Percentiles rank a stretch among this genome's conserved stretches.
Conservation (phyloP, 2,113 vertebrate species). For the Lepidothrix coronata region DNA sequence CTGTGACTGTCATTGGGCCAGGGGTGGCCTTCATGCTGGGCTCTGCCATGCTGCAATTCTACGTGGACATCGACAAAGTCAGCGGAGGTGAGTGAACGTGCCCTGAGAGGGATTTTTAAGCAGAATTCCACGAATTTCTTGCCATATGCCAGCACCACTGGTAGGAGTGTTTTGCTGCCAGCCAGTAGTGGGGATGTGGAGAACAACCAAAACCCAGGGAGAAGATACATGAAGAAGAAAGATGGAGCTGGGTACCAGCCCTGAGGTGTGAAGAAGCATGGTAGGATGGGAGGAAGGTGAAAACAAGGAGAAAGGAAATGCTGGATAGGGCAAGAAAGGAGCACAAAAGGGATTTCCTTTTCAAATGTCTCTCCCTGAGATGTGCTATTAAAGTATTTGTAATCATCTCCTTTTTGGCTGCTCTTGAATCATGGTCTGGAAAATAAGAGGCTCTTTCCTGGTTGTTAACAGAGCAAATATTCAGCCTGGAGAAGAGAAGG, state of each 20-base stretch:
- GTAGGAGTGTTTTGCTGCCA: neutral
- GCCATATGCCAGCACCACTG: neutral
- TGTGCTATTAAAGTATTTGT: neutral
- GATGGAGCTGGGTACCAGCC: neutral
- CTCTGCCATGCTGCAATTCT: constrained; percentile 80
- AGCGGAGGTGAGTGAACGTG: constrained; percentile 61
- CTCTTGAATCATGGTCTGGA: neutral
- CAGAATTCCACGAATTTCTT: fast-evolving
- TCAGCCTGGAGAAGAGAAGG: neutral
- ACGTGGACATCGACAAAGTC: constrained; percentile 88
- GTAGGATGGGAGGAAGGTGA: neutral
- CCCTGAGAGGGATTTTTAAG: fast-evolving
- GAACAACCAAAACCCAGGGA: neutral
- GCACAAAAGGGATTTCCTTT: neutral
- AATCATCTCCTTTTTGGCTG: neutral
- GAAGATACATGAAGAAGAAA: neutral
- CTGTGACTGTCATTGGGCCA: constrained; percentile 84
- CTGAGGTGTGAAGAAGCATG: neutral
- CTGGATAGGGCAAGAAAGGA: neutral
- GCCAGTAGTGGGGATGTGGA: neutral
- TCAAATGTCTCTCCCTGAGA: too few relatives aligned
- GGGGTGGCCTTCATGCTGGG: constrained; percentile 86
- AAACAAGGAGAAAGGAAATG: neutral
- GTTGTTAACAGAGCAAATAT: neutral
- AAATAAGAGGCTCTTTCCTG: neutral